phyloP scores from a whole-genome alignment of 2,113 vertebrate species.

The Papio anubis region DNA sequence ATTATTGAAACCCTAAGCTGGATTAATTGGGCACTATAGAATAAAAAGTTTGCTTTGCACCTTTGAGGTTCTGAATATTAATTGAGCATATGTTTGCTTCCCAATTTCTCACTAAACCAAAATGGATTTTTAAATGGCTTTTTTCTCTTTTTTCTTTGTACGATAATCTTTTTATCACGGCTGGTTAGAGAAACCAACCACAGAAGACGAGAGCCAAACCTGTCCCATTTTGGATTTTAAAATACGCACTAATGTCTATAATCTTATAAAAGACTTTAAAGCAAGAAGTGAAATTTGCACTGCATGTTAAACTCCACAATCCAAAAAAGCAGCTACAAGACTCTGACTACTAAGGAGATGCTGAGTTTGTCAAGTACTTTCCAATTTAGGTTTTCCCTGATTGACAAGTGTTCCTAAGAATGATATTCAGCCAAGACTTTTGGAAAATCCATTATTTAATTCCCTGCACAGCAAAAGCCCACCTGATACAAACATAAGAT shows the following conservation, averaged over 20 bases:
- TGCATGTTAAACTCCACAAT: conserved; percentile 75
- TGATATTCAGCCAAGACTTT: conserved; percentile 53
- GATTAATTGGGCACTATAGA: conserved; percentile 79
- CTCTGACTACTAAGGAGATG: conserved; percentile 37
- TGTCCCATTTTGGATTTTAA: conserved; percentile 79
- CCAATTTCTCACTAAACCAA: conserved; percentile 81
- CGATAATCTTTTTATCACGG: conserved; percentile 80
- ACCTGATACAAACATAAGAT: conserved; percentile 51
- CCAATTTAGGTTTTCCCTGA: conserved; percentile 68
- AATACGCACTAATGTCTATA: conserved; percentile 74
- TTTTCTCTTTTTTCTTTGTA: conserved; percentile 11
- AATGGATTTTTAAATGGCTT: conserved; percentile 78
- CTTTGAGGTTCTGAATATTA: conserved; percentile 67
- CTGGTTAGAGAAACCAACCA: conserved; percentile 76
- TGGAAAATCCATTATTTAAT: conserved; percentile 55
- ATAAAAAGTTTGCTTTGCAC: conserved; percentile 77
- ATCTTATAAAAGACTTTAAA: conserved; percentile 77
- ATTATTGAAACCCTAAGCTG: not conserved
- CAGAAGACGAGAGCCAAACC: conserved; percentile 53
- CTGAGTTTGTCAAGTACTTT: conserved; percentile 49
- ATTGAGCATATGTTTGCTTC: conserved; percentile 72
- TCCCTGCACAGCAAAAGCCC: conserved; percentile 31
- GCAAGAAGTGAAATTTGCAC: conserved; percentile 63
- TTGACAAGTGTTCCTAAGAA: conserved; percentile 69
- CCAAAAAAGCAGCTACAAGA: conserved; percentile 64